Percentiles rank a stretch among this genome's conserved stretches.
phyloP scores from a whole-genome alignment of 1,140 invertebrate species.

The Babylonia areolata region DNA sequence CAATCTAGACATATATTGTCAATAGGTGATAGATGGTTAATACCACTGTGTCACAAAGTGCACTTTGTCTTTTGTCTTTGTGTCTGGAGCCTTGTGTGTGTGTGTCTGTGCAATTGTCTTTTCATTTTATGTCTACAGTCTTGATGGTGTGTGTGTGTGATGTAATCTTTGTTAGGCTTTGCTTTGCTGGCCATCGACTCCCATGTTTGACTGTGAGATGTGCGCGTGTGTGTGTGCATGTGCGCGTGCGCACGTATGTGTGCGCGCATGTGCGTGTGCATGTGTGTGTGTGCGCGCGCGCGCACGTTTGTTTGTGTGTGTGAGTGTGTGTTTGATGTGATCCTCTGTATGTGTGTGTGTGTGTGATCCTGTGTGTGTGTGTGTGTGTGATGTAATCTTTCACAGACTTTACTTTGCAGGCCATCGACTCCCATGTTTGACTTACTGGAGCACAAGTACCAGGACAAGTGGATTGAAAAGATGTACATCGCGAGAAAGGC shows the following conservation, averaged over 20 bases:
- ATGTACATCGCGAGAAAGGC: conserved; percentile 55
- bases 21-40: too few species aligned
- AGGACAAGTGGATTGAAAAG: conserved; percentile 74
- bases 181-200: too few species aligned
- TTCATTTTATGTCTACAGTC: too few species aligned
- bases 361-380: conserved; percentile 13
- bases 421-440: conserved; percentile 75
- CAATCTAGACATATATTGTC: too few species aligned
- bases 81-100: too few species aligned
- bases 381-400: neutral
- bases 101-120: too few species aligned
- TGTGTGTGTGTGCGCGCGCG: conserved; percentile 12
- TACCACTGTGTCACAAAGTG: too few species aligned
- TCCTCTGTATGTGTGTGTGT: conserved; percentile 19
- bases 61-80: too few species aligned
- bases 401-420: conserved; percentile 50
- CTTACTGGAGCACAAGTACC: conserved; percentile 73
- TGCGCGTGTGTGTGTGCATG: neutral
- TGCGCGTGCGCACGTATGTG: neutral
- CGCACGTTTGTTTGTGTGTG: conserved; percentile 21
- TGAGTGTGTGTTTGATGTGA: conserved; percentile 6
- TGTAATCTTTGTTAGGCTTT: too few species aligned
- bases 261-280: neutral
- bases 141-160: too few species aligned
- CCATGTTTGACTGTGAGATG: too few species aligned